These are phyloP conservation scores for Cichlasoma orientale DNA, from an alignment of 2,797 vertebrate genomes.

Conservation along the genomic window DNA sequence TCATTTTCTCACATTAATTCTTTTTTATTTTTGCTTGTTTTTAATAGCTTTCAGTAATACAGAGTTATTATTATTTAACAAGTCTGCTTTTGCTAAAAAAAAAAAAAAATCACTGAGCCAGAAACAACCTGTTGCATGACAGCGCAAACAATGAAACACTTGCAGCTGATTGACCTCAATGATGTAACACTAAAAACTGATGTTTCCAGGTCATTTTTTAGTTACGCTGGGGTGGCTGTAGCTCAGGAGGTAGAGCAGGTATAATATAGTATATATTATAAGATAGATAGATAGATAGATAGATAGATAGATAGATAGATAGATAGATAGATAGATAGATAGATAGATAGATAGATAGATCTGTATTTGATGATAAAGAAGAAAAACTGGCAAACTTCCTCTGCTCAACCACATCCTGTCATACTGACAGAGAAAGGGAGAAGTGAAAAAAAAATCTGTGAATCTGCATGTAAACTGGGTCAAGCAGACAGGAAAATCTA, in stretches of 20 bases:
- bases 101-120: too few relatives aligned
- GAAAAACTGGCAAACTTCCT: slow-evolving; percentile 47
- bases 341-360: not conserved
- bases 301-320: too few relatives aligned
- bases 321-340: too few relatives aligned
- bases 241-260: too few relatives aligned
- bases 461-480: slow-evolving; percentile 60
- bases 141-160: not conserved
- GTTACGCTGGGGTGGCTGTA: not conserved
- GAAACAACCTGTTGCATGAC: not conserved
- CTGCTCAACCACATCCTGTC: slow-evolving; percentile 67
- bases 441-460: slow-evolving; percentile 65
- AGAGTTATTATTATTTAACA: not conserved
- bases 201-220: not conserved
- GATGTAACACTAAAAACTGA: not conserved
- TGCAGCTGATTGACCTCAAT: not conserved
- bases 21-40: not conserved
- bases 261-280: too few relatives aligned
- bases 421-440: slow-evolving; percentile 42
- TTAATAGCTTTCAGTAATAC: not conserved
- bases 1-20: not conserved
- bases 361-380: not conserved
- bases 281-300: too few relatives aligned
- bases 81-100: not conserved
- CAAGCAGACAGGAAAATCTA: slow-evolving; percentile 26